Evolutionary conservation across 2,888 invertebrate species (phyloP).

Genomic region (Spicauda simplicius): DNA sequence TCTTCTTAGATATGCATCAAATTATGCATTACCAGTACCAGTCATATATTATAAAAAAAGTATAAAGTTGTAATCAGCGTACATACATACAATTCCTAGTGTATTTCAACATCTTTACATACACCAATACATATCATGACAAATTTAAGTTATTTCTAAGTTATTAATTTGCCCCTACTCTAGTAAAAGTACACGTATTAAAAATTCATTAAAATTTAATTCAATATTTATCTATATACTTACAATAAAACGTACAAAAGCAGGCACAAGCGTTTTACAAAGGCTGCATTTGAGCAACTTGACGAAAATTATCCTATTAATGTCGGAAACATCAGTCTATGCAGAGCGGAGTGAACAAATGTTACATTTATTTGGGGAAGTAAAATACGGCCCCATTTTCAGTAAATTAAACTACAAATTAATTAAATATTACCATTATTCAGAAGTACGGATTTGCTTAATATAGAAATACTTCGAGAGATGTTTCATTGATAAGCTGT

Average conservation of each 20-base stretch:
- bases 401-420: too few relatives aligned
- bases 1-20: too few relatives aligned
- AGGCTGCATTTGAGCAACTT: conserved; percentile 64
- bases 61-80: too few relatives aligned
- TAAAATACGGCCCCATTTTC: too few relatives aligned
- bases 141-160: not conserved
- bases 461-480: too few relatives aligned
- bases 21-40: too few relatives aligned
- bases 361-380: too few relatives aligned
- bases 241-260: conserved; percentile 41
- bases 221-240: conserved; percentile 1
- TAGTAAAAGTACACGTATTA: not conserved
- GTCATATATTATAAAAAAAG: too few relatives aligned
- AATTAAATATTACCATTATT: too few relatives aligned
- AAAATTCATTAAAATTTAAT: conserved; percentile 6
- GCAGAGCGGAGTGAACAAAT: not conserved
- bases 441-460: too few relatives aligned
- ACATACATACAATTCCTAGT: not conserved
- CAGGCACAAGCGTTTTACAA: conserved; percentile 79
- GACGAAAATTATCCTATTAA: conserved; percentile 18
- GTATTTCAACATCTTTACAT: not conserved
- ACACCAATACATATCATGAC: not conserved
- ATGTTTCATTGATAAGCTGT: too few relatives aligned
- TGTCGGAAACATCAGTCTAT: conserved; percentile 24
- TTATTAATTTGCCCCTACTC: not conserved